phyloP scores from a whole-genome alignment of 1,140 invertebrate species.

The Samia ricini region DNA sequence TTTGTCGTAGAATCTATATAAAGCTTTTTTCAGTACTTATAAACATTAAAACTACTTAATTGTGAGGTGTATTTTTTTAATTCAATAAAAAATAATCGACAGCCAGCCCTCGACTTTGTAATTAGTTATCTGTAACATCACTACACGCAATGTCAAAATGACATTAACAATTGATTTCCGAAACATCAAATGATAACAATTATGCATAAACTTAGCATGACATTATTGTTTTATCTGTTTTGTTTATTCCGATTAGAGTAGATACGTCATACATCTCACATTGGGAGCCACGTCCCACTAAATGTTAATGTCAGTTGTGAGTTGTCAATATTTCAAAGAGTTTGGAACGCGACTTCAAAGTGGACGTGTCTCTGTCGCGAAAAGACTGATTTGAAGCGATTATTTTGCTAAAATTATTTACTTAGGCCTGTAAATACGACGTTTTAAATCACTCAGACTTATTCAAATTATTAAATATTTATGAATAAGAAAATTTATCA shows the following conservation, averaged over 20 bases:
- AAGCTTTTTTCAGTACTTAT: no score
- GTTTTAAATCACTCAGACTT: background rate
- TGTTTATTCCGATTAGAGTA: background rate
- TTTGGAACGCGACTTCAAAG: constrained; percentile 6
- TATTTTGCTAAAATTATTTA: background rate
- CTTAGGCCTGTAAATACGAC: background rate
- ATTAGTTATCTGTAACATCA: no score
- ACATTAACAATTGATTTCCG: constrained; percentile 13
- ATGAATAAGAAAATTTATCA: background rate
- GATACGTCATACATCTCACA: background rate
- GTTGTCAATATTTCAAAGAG: background rate
- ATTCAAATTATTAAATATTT: background rate
- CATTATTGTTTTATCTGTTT: constrained; percentile 1
- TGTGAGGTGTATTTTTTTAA: no score
- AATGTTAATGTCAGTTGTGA: background rate
- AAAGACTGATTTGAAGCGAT: background rate
- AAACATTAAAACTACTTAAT: no score
- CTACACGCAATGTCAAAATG: constrained; percentile 17
- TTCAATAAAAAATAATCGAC: no score
- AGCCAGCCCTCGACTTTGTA: no score
- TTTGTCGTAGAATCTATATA: no score
- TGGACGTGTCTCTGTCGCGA: constrained; percentile 16
- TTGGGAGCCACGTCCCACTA: background rate
- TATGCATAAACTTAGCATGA: background rate
- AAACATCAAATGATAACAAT: background rate